These are phyloP conservation scores for Dryas iulia DNA, from an alignment of 1,140 invertebrate genomes.

Conservation along the genomic window DNA sequence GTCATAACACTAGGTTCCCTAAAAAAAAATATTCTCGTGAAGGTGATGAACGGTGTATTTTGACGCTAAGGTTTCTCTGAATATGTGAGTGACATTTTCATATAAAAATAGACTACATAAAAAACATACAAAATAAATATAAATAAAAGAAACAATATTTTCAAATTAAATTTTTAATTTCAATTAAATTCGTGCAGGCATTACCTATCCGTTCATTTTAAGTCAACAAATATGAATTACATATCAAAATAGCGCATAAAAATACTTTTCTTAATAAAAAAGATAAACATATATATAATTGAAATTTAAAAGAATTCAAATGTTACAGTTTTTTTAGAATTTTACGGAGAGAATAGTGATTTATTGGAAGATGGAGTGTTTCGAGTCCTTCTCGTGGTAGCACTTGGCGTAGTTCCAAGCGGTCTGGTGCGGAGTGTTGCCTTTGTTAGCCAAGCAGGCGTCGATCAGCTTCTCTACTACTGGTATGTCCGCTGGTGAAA, in stretches of 20 bases:
- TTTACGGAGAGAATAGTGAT: slow-evolving; percentile 8
- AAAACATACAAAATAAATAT: too few relatives aligned
- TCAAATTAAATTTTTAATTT: slow-evolving; percentile 13
- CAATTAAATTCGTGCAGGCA: slow-evolving; percentile 25
- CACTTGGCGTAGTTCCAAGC: slow-evolving; percentile 81
- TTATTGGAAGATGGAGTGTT: slow-evolving; percentile 73
- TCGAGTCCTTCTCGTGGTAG: slow-evolving; percentile 80
- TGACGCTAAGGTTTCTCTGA: too few relatives aligned
- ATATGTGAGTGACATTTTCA: too few relatives aligned
- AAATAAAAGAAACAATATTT: not conserved
- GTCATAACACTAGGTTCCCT: too few relatives aligned
- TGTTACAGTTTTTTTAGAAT: not conserved
- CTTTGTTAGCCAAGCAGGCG: slow-evolving; percentile 71
- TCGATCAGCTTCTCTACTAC: slow-evolving; percentile 73
- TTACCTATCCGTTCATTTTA: slow-evolving; percentile 18
- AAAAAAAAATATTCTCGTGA: too few relatives aligned
- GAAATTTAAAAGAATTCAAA: not conserved
- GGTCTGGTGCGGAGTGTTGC: slow-evolving; percentile 73
- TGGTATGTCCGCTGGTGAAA: slow-evolving; percentile 70
- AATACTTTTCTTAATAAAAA: not conserved
- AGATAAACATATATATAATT: not conserved
- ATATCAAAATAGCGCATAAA: not conserved
- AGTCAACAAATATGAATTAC: not conserved
- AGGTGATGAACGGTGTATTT: too few relatives aligned
- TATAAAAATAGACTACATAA: too few relatives aligned